phyloP scores from a whole-genome alignment of 2,113 vertebrate genomes.

The Mirounga angustirostris region DNA sequence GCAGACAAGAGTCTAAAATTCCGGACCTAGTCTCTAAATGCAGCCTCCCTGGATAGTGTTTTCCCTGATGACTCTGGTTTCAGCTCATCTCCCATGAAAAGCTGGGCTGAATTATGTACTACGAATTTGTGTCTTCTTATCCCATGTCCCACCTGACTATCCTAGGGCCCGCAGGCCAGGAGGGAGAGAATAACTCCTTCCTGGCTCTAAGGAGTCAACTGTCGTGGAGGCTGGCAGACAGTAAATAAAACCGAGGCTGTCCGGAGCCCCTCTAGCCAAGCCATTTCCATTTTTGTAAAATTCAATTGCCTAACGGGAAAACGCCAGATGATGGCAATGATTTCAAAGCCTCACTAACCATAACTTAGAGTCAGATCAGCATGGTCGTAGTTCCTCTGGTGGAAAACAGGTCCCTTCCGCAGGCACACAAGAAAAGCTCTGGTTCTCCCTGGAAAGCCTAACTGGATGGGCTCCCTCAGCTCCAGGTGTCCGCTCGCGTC shows the following conservation, averaged over 20 bases:
- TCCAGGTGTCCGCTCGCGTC: neutral
- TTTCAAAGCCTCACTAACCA: too few relatives aligned
- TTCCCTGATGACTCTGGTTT: neutral
- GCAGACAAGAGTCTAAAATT: neutral
- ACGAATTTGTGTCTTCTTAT: neutral
- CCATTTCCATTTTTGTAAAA: neutral
- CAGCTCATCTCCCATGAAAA: constrained; percentile 3
- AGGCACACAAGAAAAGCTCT: neutral
- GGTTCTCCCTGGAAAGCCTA: neutral
- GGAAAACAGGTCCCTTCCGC: neutral
- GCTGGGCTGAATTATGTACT: neutral
- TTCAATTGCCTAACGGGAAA: neutral
- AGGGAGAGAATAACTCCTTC: neutral
- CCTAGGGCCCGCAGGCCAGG: neutral
- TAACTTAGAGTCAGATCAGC: neutral
- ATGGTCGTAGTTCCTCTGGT: neutral
- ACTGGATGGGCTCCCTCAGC: neutral
- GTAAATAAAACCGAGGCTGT: neutral
- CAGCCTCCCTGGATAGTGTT: neutral
- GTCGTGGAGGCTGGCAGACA: neutral
- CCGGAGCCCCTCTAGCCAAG: neutral
- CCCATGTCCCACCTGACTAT: neutral
- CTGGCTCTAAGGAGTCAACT: neutral
- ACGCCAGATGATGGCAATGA: neutral
- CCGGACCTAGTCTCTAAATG: neutral